Conservation (phyloP, 2,888 invertebrate genomes). For the Clivina fossor region DNA sequence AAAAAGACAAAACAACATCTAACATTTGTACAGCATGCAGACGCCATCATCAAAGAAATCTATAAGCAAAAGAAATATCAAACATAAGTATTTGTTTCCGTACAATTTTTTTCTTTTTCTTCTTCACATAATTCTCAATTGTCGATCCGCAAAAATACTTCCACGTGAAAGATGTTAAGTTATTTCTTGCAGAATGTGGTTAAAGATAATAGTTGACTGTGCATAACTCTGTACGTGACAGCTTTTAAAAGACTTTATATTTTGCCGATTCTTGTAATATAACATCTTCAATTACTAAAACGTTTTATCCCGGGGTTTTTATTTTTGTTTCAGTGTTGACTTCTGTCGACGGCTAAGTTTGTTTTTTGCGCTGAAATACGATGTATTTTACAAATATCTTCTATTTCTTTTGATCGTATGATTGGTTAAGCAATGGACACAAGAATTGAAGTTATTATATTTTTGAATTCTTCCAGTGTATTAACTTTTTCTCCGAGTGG, state of each 20-base stretch:
- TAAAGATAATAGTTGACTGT: constrained; percentile 21
- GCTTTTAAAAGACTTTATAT: constrained; percentile 26
- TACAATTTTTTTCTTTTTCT: no score
- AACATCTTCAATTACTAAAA: constrained; percentile 23
- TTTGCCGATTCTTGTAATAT: constrained; percentile 30
- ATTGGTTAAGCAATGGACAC: no score
- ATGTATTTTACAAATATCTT: constrained; percentile 19
- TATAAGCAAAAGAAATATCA: no score
- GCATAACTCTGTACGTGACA: constrained; percentile 28
- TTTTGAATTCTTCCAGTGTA: no score
- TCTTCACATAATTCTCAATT: no score
- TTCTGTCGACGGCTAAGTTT: neutral
- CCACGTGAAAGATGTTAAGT: constrained; percentile 2
- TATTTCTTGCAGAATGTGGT: constrained; percentile 7
- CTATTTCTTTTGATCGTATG: no score
- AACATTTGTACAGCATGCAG: no score
- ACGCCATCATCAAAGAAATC: no score
- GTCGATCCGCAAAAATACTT: constrained; percentile 14
- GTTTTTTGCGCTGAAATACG: constrained; percentile 6
- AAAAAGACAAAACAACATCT: no score
- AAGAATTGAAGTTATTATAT: no score
- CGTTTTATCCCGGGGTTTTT: constrained; percentile 15
- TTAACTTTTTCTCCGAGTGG: no score
- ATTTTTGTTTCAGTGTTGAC: constrained; percentile 15
- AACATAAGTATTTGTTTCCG: no score